These are phyloP conservation scores for Scolanthus callimorphus DNA, from an alignment of 92 coral and sea anemone genomes.

Conservation along the genomic window DNA sequence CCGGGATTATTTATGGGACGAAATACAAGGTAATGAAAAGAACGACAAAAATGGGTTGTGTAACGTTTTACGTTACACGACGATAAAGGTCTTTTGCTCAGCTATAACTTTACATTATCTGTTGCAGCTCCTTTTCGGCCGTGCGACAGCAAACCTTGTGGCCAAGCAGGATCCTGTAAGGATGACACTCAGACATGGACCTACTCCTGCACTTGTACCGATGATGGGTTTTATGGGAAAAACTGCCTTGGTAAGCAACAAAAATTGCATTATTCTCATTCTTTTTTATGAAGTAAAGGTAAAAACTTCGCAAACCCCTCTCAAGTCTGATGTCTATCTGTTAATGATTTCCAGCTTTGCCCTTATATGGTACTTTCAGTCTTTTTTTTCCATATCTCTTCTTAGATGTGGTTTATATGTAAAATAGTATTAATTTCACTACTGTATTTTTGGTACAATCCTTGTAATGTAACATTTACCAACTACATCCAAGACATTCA, in stretches of 20 bases:
- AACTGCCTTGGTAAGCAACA: background rate
- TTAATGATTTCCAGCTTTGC: no score
- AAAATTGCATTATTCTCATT: no score
- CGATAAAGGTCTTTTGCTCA: background rate
- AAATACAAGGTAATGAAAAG: constrained; percentile 22
- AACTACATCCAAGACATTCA: background rate
- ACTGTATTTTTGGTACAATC: no score
- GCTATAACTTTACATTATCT: background rate
- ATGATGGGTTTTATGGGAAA: background rate
- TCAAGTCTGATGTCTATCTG: no score
- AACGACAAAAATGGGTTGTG: no score
- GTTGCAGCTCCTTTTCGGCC: background rate
- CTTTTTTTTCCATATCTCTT: no score
- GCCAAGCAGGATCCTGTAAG: background rate
- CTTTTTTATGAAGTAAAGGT: no score
- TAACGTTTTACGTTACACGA: background rate
- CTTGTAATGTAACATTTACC: no score
- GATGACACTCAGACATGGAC: background rate
- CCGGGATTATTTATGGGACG: constrained; percentile 24
- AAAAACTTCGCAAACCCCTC: no score
- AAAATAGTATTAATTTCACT: no score
- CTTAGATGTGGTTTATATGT: no score
- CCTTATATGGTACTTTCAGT: no score
- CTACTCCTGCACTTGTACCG: background rate
- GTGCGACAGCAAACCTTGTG: background rate